Conservation (phyloP, 2,113 vertebrate genomes). For the Gnathonemus echidnorhynchus region DNA sequence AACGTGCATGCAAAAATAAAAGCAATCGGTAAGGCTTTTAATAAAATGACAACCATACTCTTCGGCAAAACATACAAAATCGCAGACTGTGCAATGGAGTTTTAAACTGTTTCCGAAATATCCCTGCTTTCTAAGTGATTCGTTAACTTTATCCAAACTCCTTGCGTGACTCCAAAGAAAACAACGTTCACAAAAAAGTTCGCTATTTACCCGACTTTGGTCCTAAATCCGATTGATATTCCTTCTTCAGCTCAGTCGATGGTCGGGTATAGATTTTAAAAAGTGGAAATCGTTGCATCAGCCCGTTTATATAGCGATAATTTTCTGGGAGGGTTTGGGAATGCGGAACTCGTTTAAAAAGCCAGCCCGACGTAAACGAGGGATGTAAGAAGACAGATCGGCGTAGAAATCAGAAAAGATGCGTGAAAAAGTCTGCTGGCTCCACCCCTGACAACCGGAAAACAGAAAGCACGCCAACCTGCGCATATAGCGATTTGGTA, state of each 20-base stretch:
- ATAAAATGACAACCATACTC: constrained; percentile 16
- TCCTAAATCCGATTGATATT: constrained; percentile 41
- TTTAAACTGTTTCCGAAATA: not conserved
- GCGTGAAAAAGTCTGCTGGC: constrained; percentile 55
- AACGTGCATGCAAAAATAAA: constrained; percentile 9
- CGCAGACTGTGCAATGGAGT: not conserved
- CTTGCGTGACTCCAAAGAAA: constrained; percentile 29
- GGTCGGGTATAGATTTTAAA: constrained; percentile 41
- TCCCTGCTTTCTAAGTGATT: not conserved
- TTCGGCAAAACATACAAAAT: not conserved
- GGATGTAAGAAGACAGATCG: constrained; percentile 56
- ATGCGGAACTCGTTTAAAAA: constrained; percentile 81
- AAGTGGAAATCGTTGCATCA: constrained; percentile 74
- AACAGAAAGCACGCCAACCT: constrained; percentile 52
- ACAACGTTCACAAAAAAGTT: constrained; percentile 2
- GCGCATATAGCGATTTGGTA: constrained; percentile 59
- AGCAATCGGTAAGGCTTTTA: not conserved
- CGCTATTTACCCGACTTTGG: constrained; percentile 48
- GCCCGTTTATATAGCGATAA: constrained; percentile 80
- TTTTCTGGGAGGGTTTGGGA: constrained; percentile 90
- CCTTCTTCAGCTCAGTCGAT: constrained; percentile 12
- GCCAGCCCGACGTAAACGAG: constrained; percentile 82
- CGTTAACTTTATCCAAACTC: constrained; percentile 15
- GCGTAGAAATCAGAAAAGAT: constrained; percentile 41
- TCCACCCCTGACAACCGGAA: constrained; percentile 68